Evolutionary conservation across 2,113 vertebrate genomes (phyloP).

Genomic region (Prinia subflava): DNA sequence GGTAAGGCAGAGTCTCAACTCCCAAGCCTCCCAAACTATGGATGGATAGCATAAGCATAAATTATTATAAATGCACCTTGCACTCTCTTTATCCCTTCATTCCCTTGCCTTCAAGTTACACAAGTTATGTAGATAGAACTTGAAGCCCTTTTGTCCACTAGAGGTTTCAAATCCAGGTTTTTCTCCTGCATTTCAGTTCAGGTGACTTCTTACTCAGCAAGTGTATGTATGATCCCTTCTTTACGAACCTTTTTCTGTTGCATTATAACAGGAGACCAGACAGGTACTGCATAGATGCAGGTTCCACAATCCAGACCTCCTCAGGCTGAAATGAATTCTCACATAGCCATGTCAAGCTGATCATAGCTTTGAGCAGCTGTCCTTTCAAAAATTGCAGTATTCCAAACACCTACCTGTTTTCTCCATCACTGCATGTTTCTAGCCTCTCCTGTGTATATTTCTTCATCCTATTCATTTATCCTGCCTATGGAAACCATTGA

Average conservation of each 20-base stretch:
- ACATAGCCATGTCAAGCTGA: rapidly evolving
- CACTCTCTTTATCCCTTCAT: neutral
- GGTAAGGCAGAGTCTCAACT: neutral
- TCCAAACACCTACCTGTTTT: neutral
- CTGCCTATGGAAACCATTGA: neutral
- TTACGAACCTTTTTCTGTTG: neutral
- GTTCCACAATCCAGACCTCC: neutral
- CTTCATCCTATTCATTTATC: neutral
- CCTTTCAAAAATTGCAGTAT: neutral
- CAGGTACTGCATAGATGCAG: neutral
- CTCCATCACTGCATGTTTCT: neutral
- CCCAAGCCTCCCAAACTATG: neutral
- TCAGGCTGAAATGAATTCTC: rapidly evolving
- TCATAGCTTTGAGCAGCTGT: neutral
- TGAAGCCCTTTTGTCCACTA: neutral
- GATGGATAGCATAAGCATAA: neutral
- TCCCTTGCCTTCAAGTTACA: neutral
- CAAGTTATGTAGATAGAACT: neutral
- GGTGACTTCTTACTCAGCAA: neutral
- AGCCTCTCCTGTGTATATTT: neutral
- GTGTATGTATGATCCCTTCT: neutral
- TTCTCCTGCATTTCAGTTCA: neutral
- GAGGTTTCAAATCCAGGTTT: neutral
- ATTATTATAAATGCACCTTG: neutral
- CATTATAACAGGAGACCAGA: rapidly evolving